Percentiles rank a stretch among this genome's conserved stretches.
Conservation (phyloP, 1,140 invertebrate genomes). For the Drosophila santomea region DNA sequence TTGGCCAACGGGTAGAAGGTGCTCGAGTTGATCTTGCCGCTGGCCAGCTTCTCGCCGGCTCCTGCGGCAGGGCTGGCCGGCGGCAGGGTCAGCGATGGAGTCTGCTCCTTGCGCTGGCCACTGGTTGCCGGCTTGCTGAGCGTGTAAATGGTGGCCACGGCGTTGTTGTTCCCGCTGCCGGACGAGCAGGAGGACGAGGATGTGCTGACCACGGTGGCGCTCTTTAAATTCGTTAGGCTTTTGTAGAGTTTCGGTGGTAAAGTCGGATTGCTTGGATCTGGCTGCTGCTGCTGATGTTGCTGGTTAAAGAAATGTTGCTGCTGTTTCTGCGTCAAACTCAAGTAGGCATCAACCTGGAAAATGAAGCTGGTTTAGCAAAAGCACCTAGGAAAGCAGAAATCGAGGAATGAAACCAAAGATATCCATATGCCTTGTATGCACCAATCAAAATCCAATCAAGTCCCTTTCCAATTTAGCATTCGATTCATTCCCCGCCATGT, state of each 20-base stretch:
- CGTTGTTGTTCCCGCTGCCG: slow-evolving; percentile 51
- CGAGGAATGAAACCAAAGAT: slow-evolving; percentile 44
- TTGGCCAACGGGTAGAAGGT: slow-evolving; percentile 83
- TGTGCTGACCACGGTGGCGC: slow-evolving; percentile 52
- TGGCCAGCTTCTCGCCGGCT: slow-evolving; percentile 56
- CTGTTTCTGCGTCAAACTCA: slow-evolving; percentile 79
- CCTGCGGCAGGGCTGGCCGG: slow-evolving; percentile 52
- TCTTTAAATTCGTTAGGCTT: slow-evolving; percentile 84
- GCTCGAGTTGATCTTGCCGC: slow-evolving; percentile 78
- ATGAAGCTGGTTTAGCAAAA: slow-evolving; percentile 6
- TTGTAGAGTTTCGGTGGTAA: slow-evolving; percentile 85
- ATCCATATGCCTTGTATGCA: background rate
- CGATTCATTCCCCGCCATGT: slow-evolving; percentile 47
- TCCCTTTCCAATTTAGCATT: slow-evolving; percentile 20
- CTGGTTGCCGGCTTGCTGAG: slow-evolving; percentile 61
- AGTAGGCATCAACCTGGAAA: slow-evolving; percentile 80
- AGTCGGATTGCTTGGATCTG: slow-evolving; percentile 78
- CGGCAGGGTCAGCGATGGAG: slow-evolving; percentile 67
- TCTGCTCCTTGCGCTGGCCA: slow-evolving; percentile 66
- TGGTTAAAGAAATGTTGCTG: slow-evolving; percentile 79
- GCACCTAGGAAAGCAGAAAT: background rate
- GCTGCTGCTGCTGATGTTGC: slow-evolving; percentile 51
- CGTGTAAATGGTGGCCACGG: slow-evolving; percentile 75
- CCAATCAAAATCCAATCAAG: slow-evolving; percentile 16
- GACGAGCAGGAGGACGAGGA: slow-evolving; percentile 35